phyloP scores from a whole-genome alignment of 2,888 invertebrate species.

The Pilophorus perplexus region DNA sequence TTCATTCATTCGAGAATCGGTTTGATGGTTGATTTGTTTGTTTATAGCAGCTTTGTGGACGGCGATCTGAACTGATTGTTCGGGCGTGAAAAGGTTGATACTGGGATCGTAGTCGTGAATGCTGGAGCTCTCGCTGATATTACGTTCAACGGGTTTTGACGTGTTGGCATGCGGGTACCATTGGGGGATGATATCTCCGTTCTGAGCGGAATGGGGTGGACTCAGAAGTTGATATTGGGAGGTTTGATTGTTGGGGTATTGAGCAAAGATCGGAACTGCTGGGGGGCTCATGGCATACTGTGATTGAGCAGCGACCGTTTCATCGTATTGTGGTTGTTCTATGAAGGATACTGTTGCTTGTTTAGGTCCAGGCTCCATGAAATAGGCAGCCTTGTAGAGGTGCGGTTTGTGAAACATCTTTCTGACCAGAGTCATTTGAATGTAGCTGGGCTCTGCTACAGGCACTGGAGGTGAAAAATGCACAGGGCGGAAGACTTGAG shows the following conservation, averaged over 20 bases:
- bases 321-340: neutral
- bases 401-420: constrained; percentile 41
- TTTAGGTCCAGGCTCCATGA: constrained; percentile 45
- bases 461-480: constrained; percentile 43
- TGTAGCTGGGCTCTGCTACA: constrained; percentile 31
- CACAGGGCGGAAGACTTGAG: constrained; percentile 45
- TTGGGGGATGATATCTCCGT: neutral
- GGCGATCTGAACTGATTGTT: constrained; percentile 53
- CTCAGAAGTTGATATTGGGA: no score
- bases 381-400: constrained; percentile 41
- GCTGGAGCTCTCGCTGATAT: constrained; percentile 44
- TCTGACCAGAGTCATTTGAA: constrained; percentile 36
- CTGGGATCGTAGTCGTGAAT: constrained; percentile 52
- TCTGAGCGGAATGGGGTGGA: no score
- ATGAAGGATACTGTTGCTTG: constrained; percentile 42
- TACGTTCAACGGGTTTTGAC: constrained; percentile 21
- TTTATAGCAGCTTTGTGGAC: constrained; percentile 54
- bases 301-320: no score
- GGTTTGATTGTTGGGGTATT: neutral
- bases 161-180: neutral
- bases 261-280: no score
- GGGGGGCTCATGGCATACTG: no score
- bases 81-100: constrained; percentile 52
- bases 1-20: no score
- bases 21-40: constrained; percentile 53